Base-by-base conservation (phyloP, 2,888 invertebrate genomes). In the Uropetala carovei region DNA sequence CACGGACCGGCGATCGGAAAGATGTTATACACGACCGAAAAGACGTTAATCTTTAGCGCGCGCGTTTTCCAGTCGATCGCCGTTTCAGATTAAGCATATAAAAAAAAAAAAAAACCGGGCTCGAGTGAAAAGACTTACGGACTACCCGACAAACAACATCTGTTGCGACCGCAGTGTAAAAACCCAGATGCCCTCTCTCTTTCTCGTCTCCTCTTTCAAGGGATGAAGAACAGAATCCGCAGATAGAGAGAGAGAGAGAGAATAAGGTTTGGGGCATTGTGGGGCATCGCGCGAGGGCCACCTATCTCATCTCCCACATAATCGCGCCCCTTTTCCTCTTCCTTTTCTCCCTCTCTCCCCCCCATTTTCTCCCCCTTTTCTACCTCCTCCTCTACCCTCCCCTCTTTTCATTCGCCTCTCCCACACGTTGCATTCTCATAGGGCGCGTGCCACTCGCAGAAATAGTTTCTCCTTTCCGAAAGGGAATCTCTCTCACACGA, bases 91-190 rank as follows among this genome's bases (percentile, higher is more conserved):
- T 75, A 9, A 13, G 22, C 11, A 43, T 27, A 13, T 27, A 11
- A n/a, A n/a, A n/a, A n/a, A n/a, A n/a, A n/a, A n/a, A n/a, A n/a
- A n/a, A 75, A 75, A 75, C 75, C 75, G 75, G 43, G 22, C 16
- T 27, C 75, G 68, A 5, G 5, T n/a, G 68, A 68, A 68, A 22
- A 68, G 68, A 18, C 75, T 13, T 27, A 75, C 22, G 18, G 13
- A 75, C 27, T 13, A 13, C 13, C 75, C 75, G 75, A 75, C 75
- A 75, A 75, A 75, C 75, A 75, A 75, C 75, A 75, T 75, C 75
- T 75, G 75, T 75, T 75, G 75, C 75, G 27, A 75, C 75, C 75
- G 75, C 75, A 75, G 27, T 75, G 22, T 68, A 11, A 18, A 22
- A 68, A 18, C 22, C 13, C 75, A 75, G 75, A 75, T 75, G 75